Evolutionary conservation across 2,113 vertebrate genomes (phyloP).

Genomic region (Pollachius pollachius): DNA sequence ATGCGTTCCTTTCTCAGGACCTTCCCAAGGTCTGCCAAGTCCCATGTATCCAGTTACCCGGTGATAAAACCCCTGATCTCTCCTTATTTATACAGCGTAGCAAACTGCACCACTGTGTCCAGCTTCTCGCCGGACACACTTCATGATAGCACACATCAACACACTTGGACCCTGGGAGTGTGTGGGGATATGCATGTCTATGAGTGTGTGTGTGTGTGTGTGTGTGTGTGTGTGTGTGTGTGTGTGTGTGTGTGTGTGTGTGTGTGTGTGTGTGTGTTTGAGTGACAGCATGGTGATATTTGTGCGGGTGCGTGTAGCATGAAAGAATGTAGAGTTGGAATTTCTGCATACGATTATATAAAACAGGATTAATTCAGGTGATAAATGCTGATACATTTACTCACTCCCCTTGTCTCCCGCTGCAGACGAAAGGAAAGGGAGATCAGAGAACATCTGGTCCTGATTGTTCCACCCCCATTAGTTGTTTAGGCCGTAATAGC

Average conservation of each 20-base stretch:
- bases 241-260: constrained; percentile 14
- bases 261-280: constrained; percentile 3
- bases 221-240: neutral
- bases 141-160: constrained; percentile 8
- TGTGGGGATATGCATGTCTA: no score
- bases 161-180: no score
- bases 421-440: no score
- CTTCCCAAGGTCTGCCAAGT: constrained; percentile 34
- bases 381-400: neutral
- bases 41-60: constrained; percentile 23
- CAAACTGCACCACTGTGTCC: neutral
- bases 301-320: constrained; percentile 5
- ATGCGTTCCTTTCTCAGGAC: constrained; percentile 22
- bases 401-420: no score
- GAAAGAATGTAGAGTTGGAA: neutral
- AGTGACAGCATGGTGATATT: neutral
- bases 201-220: neutral
- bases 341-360: neutral
- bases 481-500: constrained; percentile 57
- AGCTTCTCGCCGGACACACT: constrained; percentile 25
- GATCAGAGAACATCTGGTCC: constrained; percentile 52
- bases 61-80: constrained; percentile 37
- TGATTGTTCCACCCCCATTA: constrained; percentile 58
- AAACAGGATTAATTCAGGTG: neutral
- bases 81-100: constrained; percentile 24